Conservation (phyloP, 1,140 invertebrate genomes). For the Meloidogyne exigua region DNA sequence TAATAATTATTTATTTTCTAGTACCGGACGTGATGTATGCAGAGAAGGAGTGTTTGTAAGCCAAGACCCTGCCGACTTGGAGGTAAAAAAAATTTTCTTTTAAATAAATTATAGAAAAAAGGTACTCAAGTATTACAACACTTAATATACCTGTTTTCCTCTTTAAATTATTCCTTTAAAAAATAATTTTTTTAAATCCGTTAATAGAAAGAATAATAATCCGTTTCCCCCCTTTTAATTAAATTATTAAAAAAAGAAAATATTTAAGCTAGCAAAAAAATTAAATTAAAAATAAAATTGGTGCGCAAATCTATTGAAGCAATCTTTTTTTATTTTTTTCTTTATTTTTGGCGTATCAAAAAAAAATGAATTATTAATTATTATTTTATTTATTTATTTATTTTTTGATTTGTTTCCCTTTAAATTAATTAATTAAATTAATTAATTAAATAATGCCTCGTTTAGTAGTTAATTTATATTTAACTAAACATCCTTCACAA, state of each 20-base stretch:
- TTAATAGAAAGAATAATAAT: not conserved
- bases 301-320: not conserved
- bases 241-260: not conserved
- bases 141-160: not conserved
- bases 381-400: no score
- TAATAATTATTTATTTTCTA: not conserved
- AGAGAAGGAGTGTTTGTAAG: constrained; percentile 59
- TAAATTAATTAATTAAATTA: not conserved
- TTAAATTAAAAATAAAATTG: not conserved
- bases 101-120: no score
- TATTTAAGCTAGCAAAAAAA: not conserved
- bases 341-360: not conserved
- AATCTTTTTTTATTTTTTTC: not conserved
- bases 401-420: no score
- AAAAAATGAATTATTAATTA: not conserved
- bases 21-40: constrained; percentile 62
- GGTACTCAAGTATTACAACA: not conserved
- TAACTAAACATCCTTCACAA: not conserved
- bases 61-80: constrained; percentile 55
- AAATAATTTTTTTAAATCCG: not conserved
- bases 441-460: not conserved
- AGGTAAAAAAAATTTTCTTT: constrained; percentile 38
- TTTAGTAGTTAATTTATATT: not conserved
- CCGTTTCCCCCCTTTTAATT: not conserved
- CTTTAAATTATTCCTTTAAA: not conserved